Base-by-base conservation (phyloP, 2,888 invertebrate genomes). In the Theretra japonica region DNA sequence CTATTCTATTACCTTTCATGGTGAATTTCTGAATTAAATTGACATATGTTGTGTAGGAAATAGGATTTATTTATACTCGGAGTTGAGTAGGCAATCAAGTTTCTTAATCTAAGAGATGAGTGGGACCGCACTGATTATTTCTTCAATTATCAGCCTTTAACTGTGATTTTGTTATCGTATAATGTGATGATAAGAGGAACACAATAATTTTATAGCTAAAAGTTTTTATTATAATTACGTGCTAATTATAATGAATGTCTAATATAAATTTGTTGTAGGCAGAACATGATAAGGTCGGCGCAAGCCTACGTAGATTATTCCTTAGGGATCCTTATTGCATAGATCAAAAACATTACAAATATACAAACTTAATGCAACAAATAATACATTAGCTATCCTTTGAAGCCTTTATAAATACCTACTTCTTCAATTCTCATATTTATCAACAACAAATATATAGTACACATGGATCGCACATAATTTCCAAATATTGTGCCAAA, bases 1-100 rank as follows among this genome's bases (percentile, higher is more conserved):
- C 65, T 7, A 28, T 48, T 65, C 65, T 74, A 73, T 69, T 74
- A 81, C 81, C 81, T 81, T 76, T 77, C 81, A 81, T 81, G 30
- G 41, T 77, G 75, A 72, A 72, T 25, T 74, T 73, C 56, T 23
- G 72, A 68, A 74, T 60, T 58, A 23, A 69, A 77, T 74, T 76
- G 69, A 57, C 71, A 50, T 50, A 48, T 25, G 30, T 41, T 72
- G n/a, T 23, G 50, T 8, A 62, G 15, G 59, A 69, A 68, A 23
- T 53, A 59, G 7, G 33, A 70, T 57, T 70, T 58, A 70, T 80
- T 75, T 80, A 79, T 79, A 77, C 74, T 60, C 17, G 6, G 15
- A 62, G 58, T 69, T 65, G 68, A 72, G 65, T 72, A 62, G 53
- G 62, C 69, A 73, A 75, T 75, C 73, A 57, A 56, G 62, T 58